Percentiles rank a stretch among this genome's conserved stretches.
phyloP scores from a whole-genome alignment of 2,888 invertebrate genomes.

The Pantelozetes paolii region DNA sequence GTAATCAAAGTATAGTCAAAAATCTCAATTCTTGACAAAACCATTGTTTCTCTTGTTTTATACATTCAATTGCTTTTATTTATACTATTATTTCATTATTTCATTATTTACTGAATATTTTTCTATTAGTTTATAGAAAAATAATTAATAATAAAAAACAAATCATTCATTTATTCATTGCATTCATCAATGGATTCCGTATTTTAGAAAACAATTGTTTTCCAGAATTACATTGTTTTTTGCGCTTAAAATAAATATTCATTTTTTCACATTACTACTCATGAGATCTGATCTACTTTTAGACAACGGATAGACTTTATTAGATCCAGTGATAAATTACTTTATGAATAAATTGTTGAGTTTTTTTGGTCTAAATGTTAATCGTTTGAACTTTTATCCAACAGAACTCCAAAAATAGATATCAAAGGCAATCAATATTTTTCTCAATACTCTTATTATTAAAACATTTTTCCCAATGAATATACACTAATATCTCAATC shows the following conservation, averaged over 20 bases:
- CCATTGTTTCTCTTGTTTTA: not conserved
- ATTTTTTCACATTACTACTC: too few relatives aligned
- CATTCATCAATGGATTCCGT: not conserved
- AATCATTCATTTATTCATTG: not conserved
- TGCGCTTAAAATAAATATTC: too few relatives aligned
- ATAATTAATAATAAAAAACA: not conserved
- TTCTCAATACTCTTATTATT: too few relatives aligned
- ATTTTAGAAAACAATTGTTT: not conserved
- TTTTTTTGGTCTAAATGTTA: not conserved
- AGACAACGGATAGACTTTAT: too few relatives aligned
- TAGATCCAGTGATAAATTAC: not conserved
- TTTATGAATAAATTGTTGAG: not conserved
- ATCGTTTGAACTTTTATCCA: not conserved
- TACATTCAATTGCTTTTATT: not conserved
- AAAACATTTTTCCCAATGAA: too few relatives aligned
- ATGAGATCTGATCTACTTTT: too few relatives aligned
- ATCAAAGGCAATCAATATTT: not conserved
- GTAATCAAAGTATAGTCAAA: conserved; percentile 31
- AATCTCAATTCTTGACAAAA: not conserved
- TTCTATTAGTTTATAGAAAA: conserved; percentile 24
- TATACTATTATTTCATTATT: not conserved
- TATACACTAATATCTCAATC: not conserved
- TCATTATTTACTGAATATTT: not conserved
- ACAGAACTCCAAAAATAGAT: conserved; percentile 5
- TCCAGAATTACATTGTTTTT: too few relatives aligned